Evolutionary conservation across 2,113 vertebrate species (phyloP).

Genomic region (Thermophis baileyi): DNA sequence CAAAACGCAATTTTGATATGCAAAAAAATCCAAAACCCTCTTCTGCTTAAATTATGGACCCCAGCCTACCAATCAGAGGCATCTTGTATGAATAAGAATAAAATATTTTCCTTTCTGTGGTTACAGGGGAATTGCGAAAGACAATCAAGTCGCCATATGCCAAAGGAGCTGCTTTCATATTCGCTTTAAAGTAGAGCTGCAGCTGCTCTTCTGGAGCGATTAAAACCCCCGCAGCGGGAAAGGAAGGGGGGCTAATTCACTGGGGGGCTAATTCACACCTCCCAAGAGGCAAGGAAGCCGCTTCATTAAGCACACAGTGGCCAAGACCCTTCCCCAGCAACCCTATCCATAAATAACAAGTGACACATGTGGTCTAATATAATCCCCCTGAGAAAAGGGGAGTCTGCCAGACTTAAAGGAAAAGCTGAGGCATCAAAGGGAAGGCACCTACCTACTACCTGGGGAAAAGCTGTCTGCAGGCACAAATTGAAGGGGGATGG

Average conservation of each 20-base stretch:
- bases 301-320: background rate
- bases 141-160: background rate
- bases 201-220: background rate
- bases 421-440: background rate
- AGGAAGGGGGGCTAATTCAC: background rate
- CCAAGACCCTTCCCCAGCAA: slow-evolving; percentile 5
- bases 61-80: too few species aligned
- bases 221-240: background rate
- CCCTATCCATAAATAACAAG: background rate
- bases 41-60: background rate
- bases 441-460: background rate
- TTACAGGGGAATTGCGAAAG: background rate
- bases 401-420: background rate
- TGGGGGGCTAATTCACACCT: background rate
- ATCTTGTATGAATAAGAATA: background rate
- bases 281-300: background rate
- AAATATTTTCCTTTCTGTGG: background rate
- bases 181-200: background rate
- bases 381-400: background rate
- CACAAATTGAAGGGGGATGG: background rate
- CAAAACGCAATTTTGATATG: background rate
- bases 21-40: background rate
- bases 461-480: background rate
- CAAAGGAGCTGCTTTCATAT: background rate
- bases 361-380: background rate